Evolutionary conservation across 2,113 vertebrate species (phyloP).

Genomic region (Steatornis caripensis): DNA sequence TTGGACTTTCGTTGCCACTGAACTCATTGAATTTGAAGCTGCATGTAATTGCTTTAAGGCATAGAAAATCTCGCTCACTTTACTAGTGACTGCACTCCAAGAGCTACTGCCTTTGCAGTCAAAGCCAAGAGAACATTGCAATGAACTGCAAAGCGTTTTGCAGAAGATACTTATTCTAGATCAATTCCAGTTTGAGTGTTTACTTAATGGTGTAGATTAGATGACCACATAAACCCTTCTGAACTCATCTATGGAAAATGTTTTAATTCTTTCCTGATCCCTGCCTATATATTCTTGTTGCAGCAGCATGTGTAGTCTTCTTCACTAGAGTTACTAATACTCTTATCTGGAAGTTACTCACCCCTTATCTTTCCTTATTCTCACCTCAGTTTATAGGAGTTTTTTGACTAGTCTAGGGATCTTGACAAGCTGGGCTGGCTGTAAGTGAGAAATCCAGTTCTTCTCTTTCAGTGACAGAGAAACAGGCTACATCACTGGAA

Average conservation of each 20-base stretch:
- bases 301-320: fast-evolving
- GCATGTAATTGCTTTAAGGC: slow-evolving; percentile 32
- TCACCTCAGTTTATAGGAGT: not conserved
- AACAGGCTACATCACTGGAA: not conserved
- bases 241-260: not conserved
- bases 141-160: not conserved
- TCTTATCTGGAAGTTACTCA: not conserved
- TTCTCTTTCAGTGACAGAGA: not conserved
- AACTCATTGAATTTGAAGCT: slow-evolving; percentile 18
- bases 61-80: slow-evolving; percentile 38
- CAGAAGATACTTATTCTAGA: not conserved
- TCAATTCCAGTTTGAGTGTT: not conserved
- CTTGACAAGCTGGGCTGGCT: not conserved
- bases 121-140: not conserved
- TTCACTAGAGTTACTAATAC: not conserved
- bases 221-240: not conserved
- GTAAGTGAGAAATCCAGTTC: not conserved
- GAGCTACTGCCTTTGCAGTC: not conserved
- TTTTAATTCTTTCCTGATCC: not conserved
- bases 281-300: not conserved
- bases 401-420: not conserved
- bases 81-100: not conserved
- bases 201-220: not conserved
- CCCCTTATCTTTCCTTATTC: not conserved
- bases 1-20: not conserved